Base-by-base conservation (phyloP, 1,140 invertebrate genomes). In the Drosophila tristis region DNA sequence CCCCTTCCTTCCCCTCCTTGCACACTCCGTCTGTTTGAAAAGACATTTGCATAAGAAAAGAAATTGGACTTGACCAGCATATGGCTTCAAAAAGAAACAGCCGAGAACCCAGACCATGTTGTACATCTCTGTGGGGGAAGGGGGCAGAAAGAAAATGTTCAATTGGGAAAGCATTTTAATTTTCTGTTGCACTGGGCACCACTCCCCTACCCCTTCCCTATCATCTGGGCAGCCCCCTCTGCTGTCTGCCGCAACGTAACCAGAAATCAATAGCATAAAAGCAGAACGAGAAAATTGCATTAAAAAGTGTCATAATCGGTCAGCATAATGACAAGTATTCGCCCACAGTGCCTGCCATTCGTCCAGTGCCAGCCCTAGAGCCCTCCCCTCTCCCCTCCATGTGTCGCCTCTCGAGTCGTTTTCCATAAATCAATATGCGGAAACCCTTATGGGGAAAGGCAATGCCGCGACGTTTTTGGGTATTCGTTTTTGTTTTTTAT, bases 241-340 rank as follows among this genome's bases (percentile, higher is more conserved):
- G 31, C 31, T 9, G 35, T 39, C 45, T 20, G 60, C 39, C 54
- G 62, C 59, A 58, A 76, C 77, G 76, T 84, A 80, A 87, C 63
- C 65, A 86, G 84, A 82, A 86, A 86, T 86, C 82, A 82, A 86
- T 86, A 86, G 82, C 82, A 86, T 86, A 86, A 87, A 76, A 75
- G 80, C 73, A 76, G 65, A 73, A 86, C 82, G 73, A 87, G 82
- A 86, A 86, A 86, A 86, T 86, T 63, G 78, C 66, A 86, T 86
- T 86, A 87, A 86, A 86, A 86, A 82, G 74, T 86, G 82, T 87
- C 82, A 87, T 86, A 86, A 86, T 86, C 82, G 82, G 82, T 87
- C 82, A 86, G 82, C 82, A 86, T 86, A 86, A 81, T 82, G 82
- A 87, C 78, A 76, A 75, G 74, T 76, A 70, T 58, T 68, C 35